A percentile compares a stretch with the other conserved stretches of the same genome.
Conservation (phyloP, 2,888 invertebrate species). For the Lepidocyrtinus sp. region DNA sequence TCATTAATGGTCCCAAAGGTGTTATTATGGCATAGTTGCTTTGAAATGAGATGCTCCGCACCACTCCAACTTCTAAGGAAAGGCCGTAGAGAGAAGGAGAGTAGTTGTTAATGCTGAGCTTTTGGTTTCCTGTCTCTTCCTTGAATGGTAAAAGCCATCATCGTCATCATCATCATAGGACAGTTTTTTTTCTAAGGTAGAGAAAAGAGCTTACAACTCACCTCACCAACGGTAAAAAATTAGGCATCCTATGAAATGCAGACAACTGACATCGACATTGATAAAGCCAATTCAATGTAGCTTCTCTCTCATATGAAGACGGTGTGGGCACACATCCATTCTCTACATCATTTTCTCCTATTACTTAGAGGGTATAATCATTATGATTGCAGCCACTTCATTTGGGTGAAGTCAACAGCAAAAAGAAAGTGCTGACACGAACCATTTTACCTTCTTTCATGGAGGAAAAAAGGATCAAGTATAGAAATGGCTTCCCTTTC, state of each 20-base stretch:
- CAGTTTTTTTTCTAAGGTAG: background rate
- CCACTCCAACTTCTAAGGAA: too few species aligned
- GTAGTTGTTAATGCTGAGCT: constrained; percentile 43
- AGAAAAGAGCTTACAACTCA: background rate
- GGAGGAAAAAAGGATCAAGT: background rate
- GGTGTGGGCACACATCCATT: too few species aligned
- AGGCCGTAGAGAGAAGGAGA: constrained; percentile 15
- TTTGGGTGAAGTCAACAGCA: constrained; percentile 27
- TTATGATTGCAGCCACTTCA: constrained; percentile 41
- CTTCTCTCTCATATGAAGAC: too few species aligned
- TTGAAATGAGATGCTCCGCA: constrained; percentile 54
- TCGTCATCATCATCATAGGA: background rate
- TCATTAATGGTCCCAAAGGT: constrained; percentile 66
- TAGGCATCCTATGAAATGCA: background rate
- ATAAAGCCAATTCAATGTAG: constrained; percentile 49
- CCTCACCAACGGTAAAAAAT: background rate
- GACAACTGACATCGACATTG: constrained; percentile 44
- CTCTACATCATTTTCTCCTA: constrained; percentile 23
- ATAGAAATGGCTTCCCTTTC: constrained; percentile 1
- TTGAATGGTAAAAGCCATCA: constrained; percentile 5
- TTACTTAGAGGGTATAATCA: constrained; percentile 19
- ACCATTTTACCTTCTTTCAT: constrained; percentile 2
- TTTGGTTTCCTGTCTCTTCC: constrained; percentile 31
- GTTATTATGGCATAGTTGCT: constrained; percentile 58
- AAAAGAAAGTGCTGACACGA: constrained; percentile 20